phyloP scores from a whole-genome alignment of 2,888 invertebrate species.

The Dioctria rufipes region DNA sequence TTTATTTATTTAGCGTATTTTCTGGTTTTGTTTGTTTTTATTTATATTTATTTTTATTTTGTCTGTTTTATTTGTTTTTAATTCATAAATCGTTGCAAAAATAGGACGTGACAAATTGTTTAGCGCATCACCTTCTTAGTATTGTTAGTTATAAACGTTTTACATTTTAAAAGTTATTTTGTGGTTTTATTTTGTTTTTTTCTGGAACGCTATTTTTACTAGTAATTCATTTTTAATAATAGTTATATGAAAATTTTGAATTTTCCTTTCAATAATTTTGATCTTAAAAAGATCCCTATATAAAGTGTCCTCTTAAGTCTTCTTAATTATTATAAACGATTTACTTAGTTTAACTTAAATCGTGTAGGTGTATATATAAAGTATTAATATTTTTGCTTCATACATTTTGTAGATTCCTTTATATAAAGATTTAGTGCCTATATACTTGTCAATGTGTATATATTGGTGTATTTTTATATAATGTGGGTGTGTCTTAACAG shows the following conservation, averaged over 20 bases:
- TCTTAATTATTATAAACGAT: constrained; percentile 51
- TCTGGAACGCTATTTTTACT: constrained; percentile 50
- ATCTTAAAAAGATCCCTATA: constrained; percentile 57
- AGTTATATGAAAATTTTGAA: constrained; percentile 57
- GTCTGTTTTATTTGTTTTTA: constrained; percentile 59
- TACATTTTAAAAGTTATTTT: constrained; percentile 45
- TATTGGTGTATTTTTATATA: constrained; percentile 51
- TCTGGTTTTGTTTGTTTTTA: constrained; percentile 41
- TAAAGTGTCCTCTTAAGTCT: constrained; percentile 51
- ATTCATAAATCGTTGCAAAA: constrained; percentile 70
- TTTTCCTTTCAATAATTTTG: constrained; percentile 54
- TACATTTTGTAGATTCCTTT: constrained; percentile 52
- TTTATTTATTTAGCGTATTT: constrained; percentile 52
- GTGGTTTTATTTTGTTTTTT: constrained; percentile 43
- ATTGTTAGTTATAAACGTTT: constrained; percentile 39
- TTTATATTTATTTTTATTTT: constrained; percentile 26
- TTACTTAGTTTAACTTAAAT: constrained; percentile 53
- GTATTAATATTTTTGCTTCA: constrained; percentile 46
- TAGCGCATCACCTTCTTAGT: constrained; percentile 48
- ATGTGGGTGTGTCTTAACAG: constrained; percentile 52
- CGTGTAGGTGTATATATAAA: constrained; percentile 54
- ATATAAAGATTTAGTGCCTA: constrained; percentile 52
- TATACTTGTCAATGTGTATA: constrained; percentile 53
- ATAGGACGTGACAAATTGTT: constrained; percentile 69
- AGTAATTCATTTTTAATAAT: constrained; percentile 52